Evolutionary conservation across 2,888 invertebrate species (phyloP), one percentile per base, ranked within the genome.

Genomic region (Orthosia incerta): DNA sequence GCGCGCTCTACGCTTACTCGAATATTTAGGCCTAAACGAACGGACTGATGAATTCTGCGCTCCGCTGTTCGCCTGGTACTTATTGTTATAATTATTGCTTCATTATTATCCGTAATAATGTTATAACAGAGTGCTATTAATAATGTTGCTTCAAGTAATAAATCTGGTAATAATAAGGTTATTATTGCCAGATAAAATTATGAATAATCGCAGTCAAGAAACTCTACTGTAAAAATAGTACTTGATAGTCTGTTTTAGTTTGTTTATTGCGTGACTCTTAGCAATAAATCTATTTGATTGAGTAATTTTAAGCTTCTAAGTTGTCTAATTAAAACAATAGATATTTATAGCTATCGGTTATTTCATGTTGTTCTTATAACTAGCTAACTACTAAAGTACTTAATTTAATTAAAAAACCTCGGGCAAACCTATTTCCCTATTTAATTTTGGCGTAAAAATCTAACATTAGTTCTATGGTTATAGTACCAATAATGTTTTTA

Each of bases 61-160:
- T 23, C 63, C 82, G 77, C 87, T 93, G 92, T 18, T 83, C 79
- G 81, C 92, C 93, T 93, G 79, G 92, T 93, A 90, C 84, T 71
- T 79, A 79, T 84, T 83, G 81, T 85, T 89, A 83, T 80, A 84
- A 84, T 83, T 88, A 84, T 85, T 83, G 79, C 79, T 80, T 72
- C 66, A 86, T 82, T 83, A 80, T 74, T 66, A 64, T 56, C 57
- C 57, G 51, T 76, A 77, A 80, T 65, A 70, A 31, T 71, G 64
- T 76, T 75, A 72, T 74, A 79, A 71, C 65, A 23, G n/a, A 26
- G 11, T 18, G 12, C 39, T 53, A 78, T 68, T 83, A 71, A 53
- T 70, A 74, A 59, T 69, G 56, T 56, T 64, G 23, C 39, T 63
- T 39, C 12, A 18, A 26, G n/a, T 62, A 64, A 71, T 79, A 81